Base-by-base conservation (phyloP, 2,113 vertebrate species). In the Aegotheles bennettii region DNA sequence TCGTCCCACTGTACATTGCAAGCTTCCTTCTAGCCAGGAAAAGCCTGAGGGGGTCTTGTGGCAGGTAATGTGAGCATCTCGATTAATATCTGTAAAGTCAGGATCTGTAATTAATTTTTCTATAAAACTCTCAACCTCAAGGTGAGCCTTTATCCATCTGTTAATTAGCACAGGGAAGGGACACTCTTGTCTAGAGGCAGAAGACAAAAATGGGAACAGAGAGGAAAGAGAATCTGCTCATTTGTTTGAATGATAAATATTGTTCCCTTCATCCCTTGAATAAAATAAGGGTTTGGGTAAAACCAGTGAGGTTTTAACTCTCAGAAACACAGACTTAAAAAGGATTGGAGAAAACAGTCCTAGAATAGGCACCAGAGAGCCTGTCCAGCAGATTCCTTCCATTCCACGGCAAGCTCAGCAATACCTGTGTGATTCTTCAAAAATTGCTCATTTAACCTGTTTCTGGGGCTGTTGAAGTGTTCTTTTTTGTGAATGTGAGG, bases 21-120 rank as follows among this genome's bases (percentile, higher is more conserved):
- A 28, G 68, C 64, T 57, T 59, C 80, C 86, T 64, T 84, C 64
- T 92, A 67, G 84, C 11, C 40, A 61, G 59, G 93, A 31, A 6
- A 89, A 77, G 88, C 93, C 93, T 38, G 31, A 0, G 5, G 76
- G 87, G 70, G 3, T 45, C 88, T 45, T 19, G 24, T 93, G 93
- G 93, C 85, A 90, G 90, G 73, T 96, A 71, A 84, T 36, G 48
- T 36, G 77, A 91, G 57, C 24, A 21, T 40, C 83, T 91, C 1
- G 11, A 48, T 4, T 28, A 80, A 84, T 95, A 91, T 35, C 48
- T 83, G 61, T 70, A 83, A 94, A 97, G 91, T 88, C 74, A 90
- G 90, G 73, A 85, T 94, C 85, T 96, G 95, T 97, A 97, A 97
- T 97, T 96, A 89, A 61, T 87, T 96, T 91, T 96, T 91, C 50